Conservation (phyloP, 1,140 invertebrate species). For the Brachionus rotundiformis region DNA sequence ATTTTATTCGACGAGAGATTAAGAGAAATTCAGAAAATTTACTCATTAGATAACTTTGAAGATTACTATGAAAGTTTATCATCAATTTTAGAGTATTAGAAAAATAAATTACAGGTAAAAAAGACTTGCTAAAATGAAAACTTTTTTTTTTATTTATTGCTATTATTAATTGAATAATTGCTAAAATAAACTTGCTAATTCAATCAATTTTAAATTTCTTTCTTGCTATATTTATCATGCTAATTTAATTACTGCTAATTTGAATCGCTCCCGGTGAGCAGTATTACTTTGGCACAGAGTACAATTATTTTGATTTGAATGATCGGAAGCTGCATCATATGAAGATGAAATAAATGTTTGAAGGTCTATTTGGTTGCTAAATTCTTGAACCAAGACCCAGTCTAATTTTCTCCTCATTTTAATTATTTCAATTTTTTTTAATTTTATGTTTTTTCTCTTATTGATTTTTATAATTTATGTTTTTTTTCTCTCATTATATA, state of each 20-base stretch:
- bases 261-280: neutral
- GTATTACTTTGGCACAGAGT: too few species aligned
- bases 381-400: too few species aligned
- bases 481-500: too few species aligned
- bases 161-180: neutral
- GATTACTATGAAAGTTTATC: constrained; percentile 10
- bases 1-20: constrained; percentile 12
- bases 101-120: constrained; percentile 11
- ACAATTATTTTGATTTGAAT: too few species aligned
- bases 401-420: too few species aligned
- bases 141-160: constrained; percentile 5
- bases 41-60: constrained; percentile 15
- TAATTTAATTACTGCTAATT: constrained; percentile 6
- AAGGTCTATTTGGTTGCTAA: too few species aligned
- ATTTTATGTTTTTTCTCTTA: too few species aligned
- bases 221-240: neutral
- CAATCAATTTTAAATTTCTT: neutral
- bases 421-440: too few species aligned
- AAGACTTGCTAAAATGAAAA: constrained; percentile 1
- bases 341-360: too few species aligned
- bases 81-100: neutral
- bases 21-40: constrained; percentile 1
- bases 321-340: too few species aligned
- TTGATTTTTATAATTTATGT: too few species aligned
- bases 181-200: constrained; percentile 4